Base-by-base conservation (phyloP, 2,888 invertebrate species). In the Malthinus flaveolus region DNA sequence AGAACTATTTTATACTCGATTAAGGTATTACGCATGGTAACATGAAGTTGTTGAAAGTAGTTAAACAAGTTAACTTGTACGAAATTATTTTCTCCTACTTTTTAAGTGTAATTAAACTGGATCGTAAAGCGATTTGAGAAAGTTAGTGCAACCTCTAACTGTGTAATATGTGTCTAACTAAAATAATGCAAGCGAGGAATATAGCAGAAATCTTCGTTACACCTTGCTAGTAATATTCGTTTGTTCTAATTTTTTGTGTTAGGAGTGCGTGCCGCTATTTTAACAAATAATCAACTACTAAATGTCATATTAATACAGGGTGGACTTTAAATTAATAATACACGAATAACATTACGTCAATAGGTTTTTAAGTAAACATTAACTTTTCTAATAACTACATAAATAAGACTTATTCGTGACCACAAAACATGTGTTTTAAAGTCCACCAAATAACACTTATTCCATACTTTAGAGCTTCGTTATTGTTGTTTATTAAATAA, bases 291-390 rank as follows among this genome's bases (percentile, higher is more conserved):
- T 23, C 5, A 5, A 5, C 2, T 5, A 23, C 23, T 23, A 23
- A 23, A 23, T 23, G 23, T 23, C 56, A 51, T 51, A 66, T 67
- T 66, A 63, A 68, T 68, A 62, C 67, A 71, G 79, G 78, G 80
- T 80, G 80, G 81, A 81, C 81, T 81, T 81, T 80, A 80, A 80
- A 79, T 77, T 72, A 64, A 59, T 64, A 61, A 61, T 63, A 57
- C 58, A 65, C 58, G 32, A 44, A 55, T 56, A 39, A 57, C 39
- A 42, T 42, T 15, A 42, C 39, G 15, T n/a, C n/a, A 5, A 15
- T n/a, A 23, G 15, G 23, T 15, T 15, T 42, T 23, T 23, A n/a
- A 6, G 12, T 15, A n/a, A 42, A 15, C 39, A 42, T 42, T 42
- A 42, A 42, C 39, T 15, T 0, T 8, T 10, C 15, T 15, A 15